These are phyloP conservation scores for Helicoverpa assulta DNA, from an alignment of 2,888 invertebrate genomes.

Conservation along the genomic window DNA sequence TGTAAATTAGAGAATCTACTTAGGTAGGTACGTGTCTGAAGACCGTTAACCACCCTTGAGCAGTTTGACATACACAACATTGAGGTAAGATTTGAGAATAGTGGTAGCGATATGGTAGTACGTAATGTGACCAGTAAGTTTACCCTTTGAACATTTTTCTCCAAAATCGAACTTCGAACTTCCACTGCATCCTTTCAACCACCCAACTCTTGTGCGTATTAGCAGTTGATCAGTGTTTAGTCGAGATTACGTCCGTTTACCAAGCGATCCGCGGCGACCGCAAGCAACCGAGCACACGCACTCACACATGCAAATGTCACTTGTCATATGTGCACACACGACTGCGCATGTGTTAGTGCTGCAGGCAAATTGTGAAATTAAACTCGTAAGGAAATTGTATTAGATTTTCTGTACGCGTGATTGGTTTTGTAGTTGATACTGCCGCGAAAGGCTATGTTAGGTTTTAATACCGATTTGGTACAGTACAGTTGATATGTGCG, in stretches of 20 bases:
- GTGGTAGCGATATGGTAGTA: no score
- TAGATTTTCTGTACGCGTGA: constrained; percentile 27
- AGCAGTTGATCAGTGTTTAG: constrained; percentile 83
- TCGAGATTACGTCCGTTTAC: constrained; percentile 86
- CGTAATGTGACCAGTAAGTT: no score
- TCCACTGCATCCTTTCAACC: constrained; percentile 34
- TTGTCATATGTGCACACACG: constrained; percentile 17
- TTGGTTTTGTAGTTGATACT: constrained; percentile 27
- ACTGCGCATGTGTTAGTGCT: constrained; percentile 29
- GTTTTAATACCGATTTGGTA: not conserved
- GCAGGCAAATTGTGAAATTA: constrained; percentile 52
- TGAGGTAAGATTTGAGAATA: no score
- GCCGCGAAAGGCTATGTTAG: constrained; percentile 23
- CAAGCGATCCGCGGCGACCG: constrained; percentile 80
- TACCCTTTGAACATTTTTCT: not conserved
- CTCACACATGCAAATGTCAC: constrained; percentile 37
- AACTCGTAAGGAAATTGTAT: constrained; percentile 39
- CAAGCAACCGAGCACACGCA: constrained; percentile 70
- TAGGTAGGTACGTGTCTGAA: no score
- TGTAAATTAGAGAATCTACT: no score
- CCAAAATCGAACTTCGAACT: constrained; percentile 64
- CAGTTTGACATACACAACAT: no score
- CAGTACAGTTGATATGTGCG: not conserved
- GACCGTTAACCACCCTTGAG: no score
- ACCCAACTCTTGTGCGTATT: constrained; percentile 54